phyloP scores from a whole-genome alignment of 2,888 invertebrate genomes.

The Caenorhabditis sp. region DNA sequence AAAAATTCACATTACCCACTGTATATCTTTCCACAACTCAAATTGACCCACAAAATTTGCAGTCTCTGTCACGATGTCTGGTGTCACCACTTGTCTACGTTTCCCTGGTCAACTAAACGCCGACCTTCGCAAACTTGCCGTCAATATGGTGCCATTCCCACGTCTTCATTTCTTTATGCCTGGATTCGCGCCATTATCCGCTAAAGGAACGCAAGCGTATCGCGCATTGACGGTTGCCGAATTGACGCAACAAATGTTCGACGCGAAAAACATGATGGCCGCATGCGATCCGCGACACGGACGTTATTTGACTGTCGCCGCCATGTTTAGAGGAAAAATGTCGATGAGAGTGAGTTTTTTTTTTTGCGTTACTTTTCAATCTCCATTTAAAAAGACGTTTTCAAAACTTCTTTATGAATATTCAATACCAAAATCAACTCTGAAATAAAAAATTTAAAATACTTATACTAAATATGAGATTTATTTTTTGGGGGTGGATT shows the following conservation, averaged over 20 bases:
- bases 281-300: conserved; percentile 74
- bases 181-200: conserved; percentile 86
- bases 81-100: conserved; percentile 77
- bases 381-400: too few species aligned
- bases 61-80: conserved; percentile 75
- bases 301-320: conserved; percentile 76
- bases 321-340: conserved; percentile 76
- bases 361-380: neutral
- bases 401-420: too few species aligned
- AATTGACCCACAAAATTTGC: too few species aligned
- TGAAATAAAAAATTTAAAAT: too few species aligned
- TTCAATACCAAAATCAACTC: too few species aligned
- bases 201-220: conserved; percentile 76
- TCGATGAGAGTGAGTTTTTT: conserved; percentile 73
- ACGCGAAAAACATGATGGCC: conserved; percentile 76
- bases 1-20: neutral
- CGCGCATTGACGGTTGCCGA: conserved; percentile 80
- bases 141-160: conserved; percentile 94
- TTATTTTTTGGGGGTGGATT: too few species aligned
- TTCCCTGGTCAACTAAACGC: conserved; percentile 80
- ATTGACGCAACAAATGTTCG: conserved; percentile 78
- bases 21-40: too few species aligned
- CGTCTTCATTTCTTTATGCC: conserved; percentile 75
- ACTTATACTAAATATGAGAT: too few species aligned
- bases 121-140: conserved; percentile 80